Evolutionary conservation across 30 jellyfish, hydroid and myxozoan genomes (phyloP).

Genomic region (Aurelia aurita complex sp. Pacific): DNA sequence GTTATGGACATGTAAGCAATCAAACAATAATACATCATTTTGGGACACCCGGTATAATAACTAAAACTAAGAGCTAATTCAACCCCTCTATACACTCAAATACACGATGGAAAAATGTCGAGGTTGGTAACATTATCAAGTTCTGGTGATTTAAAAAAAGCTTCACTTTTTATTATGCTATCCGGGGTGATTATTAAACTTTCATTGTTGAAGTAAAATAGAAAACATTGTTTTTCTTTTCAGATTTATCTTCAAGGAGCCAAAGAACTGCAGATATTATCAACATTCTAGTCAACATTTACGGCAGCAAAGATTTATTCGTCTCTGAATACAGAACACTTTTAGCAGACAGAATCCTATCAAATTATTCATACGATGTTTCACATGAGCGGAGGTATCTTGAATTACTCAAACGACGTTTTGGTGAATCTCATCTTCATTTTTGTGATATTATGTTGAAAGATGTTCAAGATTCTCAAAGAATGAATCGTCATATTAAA

Average conservation of each 20-base stretch:
- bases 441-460: slow-evolving; percentile 96
- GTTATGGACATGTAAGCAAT: no score
- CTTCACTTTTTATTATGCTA: no score
- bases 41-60: no score
- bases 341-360: slow-evolving; percentile 82
- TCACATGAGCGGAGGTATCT: slow-evolving; percentile 94
- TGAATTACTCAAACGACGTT: slow-evolving; percentile 90
- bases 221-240: neutral
- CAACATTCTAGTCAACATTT: slow-evolving; percentile 88
- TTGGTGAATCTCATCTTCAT: slow-evolving; percentile 94
- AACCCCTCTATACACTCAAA: no score
- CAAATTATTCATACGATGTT: slow-evolving; percentile 83
- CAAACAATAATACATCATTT: no score
- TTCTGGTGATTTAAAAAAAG: no score
- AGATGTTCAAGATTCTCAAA: slow-evolving; percentile 95
- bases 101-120: no score
- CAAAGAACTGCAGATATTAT: slow-evolving; percentile 96
- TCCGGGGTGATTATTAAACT: no score
- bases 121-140: no score
- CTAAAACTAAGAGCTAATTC: no score
- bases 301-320: slow-evolving; percentile 96
- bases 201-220: no score
- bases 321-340: slow-evolving; percentile 91
- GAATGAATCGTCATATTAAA: slow-evolving; percentile 92
- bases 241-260: slow-evolving; percentile 77